Base-by-base conservation (phyloP, 2,113 vertebrate species). In the Geococcyx californianus region DNA sequence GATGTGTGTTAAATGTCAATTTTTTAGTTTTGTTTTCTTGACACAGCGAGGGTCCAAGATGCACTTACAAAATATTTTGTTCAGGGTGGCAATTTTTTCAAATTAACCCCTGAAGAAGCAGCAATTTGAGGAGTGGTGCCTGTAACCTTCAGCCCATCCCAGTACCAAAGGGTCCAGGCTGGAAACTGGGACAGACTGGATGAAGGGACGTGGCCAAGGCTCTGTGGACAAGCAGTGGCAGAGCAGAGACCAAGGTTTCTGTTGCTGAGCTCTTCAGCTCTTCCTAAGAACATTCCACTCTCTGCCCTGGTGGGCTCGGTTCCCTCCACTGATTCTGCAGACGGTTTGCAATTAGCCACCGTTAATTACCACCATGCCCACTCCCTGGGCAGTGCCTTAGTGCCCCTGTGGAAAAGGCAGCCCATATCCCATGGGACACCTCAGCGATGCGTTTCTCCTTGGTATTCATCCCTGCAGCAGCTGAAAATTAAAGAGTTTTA, bases 121-220 rank as follows among this genome's bases (percentile, higher is more conserved):
- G 62, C 1, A 17, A 11, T 12, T 10, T 0, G 2, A 0, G 2
- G 42, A n/a, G 40, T 0, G 1, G 21, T 26, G 31, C 17, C 58
- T 26, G 40, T 10, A 15, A 21, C 44, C 12, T 36, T 42, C 69
- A 64, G 24, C 58, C 36, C 52, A 16, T 52, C 16, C 69, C 81
- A 29, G 31, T 26, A 7, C 28, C 2, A 4, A 49, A 18, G 29
- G n/a, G 6, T 38, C 38, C 1, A 5, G 44, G 18, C 29, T 55
- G 66, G 45, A 23, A 66, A n/a, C 31, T 1, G 3, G 10, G 15
- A 16, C 1, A 23, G 14, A 19, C 34, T 38, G 40, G 49, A 8
- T 58, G 36, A 69, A 74, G 55, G 42, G 78, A 52, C 55, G 25
- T 38, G n/a, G 7, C 49, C 60, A 62, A 36, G 70, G 64, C 59